A percentile compares a stretch with the other conserved stretches of the same genome.
phyloP scores from a whole-genome alignment of 2,113 vertebrate genomes.

The Brachyhypopomus occidentalis region DNA sequence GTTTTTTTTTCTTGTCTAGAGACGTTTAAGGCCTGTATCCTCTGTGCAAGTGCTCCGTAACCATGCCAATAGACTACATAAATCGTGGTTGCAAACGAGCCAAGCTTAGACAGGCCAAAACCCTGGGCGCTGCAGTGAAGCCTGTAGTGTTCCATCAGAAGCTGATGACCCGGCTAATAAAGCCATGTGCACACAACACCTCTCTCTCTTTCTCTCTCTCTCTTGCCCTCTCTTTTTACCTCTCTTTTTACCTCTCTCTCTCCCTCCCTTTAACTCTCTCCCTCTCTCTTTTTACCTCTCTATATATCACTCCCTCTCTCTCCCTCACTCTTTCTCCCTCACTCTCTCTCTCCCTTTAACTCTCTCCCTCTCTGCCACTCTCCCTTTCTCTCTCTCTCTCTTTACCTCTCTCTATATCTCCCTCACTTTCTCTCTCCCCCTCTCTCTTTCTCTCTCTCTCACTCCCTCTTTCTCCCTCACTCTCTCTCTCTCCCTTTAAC shows the following conservation, averaged over 20 bases:
- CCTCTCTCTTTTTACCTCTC: too few relatives aligned
- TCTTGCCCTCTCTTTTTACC: not conserved
- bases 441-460: not conserved
- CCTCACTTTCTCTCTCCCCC: not conserved
- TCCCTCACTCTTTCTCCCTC: too few relatives aligned
- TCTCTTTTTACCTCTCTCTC: not conserved
- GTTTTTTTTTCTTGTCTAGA: not conserved
- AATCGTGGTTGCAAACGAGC: constrained; percentile 41
- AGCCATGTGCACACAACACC: constrained; percentile 25
- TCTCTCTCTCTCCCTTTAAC: not conserved
- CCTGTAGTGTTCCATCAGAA: constrained; percentile 35
- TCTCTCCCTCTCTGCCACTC: not conserved
- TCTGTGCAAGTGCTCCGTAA: constrained; percentile 16
- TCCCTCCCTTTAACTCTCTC: not conserved
- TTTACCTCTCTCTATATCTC: not conserved
- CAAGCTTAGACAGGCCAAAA: constrained; percentile 8
- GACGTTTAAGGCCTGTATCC: constrained; percentile 2
- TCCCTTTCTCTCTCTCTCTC: not conserved
- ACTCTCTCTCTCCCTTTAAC: too few relatives aligned
- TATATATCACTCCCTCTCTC: too few relatives aligned
- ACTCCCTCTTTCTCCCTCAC: not conserved
- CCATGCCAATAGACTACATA: constrained; percentile 36
- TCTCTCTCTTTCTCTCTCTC: not conserved
- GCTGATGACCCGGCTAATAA: constrained; percentile 54
- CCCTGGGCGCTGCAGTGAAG: constrained; percentile 22